These are phyloP conservation scores for Leucophenga montana DNA, from an alignment of 2,888 invertebrate species.

Conservation along the genomic window DNA sequence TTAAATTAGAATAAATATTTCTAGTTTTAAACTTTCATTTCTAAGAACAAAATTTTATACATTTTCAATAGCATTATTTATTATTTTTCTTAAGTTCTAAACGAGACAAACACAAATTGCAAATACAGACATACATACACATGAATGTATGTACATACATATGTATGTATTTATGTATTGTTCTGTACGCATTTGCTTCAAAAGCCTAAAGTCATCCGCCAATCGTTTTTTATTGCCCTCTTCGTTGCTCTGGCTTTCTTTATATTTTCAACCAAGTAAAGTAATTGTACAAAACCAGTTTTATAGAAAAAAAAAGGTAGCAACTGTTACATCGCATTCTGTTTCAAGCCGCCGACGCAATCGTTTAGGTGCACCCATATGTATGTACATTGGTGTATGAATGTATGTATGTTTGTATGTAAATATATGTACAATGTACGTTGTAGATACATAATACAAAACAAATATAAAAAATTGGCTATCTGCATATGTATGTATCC, in stretches of 20 bases:
- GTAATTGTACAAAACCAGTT: slow-evolving; percentile 18
- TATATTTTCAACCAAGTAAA: too few species aligned
- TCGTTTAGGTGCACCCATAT: slow-evolving; percentile 17
- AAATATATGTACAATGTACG: slow-evolving; percentile 10
- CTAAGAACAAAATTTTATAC: too few species aligned
- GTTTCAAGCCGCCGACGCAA: slow-evolving; percentile 21
- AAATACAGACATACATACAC: slow-evolving; percentile 18
- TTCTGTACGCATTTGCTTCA: background rate
- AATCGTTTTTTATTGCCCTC: background rate
- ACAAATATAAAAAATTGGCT: too few species aligned
- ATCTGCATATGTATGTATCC: background rate
- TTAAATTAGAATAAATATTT: too few species aligned
- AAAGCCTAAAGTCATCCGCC: too few species aligned
- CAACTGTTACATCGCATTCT: slow-evolving; percentile 3
- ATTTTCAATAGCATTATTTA: slow-evolving; percentile 35
- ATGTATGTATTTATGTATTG: background rate
- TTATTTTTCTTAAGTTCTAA: slow-evolving; percentile 52
- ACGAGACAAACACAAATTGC: slow-evolving; percentile 45
- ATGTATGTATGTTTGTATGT: slow-evolving; percentile 18
- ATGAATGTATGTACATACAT: slow-evolving; percentile 11
- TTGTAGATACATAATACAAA: too few species aligned
- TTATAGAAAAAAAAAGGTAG: slow-evolving; percentile 8
- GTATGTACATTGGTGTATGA: slow-evolving; percentile 2
- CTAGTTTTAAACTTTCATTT: too few species aligned
- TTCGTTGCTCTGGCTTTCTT: too few species aligned